Evolutionary conservation across 2,113 vertebrate species (phyloP).

Genomic region (Oryzias celebensis): DNA sequence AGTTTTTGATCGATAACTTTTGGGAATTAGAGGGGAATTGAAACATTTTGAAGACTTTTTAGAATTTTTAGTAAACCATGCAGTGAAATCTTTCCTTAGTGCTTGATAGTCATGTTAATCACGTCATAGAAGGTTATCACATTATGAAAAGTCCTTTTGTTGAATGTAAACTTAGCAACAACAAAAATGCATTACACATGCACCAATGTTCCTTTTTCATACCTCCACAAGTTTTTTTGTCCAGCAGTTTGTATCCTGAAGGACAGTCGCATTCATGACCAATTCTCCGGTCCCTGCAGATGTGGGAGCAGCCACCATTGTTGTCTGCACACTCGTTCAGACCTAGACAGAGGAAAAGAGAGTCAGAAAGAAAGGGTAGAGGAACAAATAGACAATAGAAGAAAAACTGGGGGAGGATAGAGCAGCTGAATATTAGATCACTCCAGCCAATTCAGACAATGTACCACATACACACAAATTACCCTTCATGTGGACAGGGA

Average conservation of each 20-base stretch:
- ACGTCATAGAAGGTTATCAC: too few relatives aligned
- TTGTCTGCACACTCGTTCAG: conserved; percentile 83
- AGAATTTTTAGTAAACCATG: too few relatives aligned
- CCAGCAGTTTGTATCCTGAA: conserved; percentile 90
- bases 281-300: conserved; percentile 90
- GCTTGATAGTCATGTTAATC: too few relatives aligned
- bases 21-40: too few relatives aligned
- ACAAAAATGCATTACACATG: too few relatives aligned
- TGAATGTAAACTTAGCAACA: too few relatives aligned
- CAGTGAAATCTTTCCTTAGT: too few relatives aligned
- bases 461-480: conserved; percentile 21
- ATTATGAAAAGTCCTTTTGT: too few relatives aligned
- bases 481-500: neutral
- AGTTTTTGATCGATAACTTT: too few relatives aligned
- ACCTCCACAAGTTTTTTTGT: conserved; percentile 98
- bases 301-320: conserved; percentile 96
- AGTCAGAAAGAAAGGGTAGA: neutral
- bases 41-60: too few relatives aligned
- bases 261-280: conserved; percentile 94
- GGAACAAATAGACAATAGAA: conserved; percentile 16
- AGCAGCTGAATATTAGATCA: conserved; percentile 26
- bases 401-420: conserved; percentile 4
- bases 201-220: conserved; percentile 28
- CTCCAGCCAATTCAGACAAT: conserved; percentile 1
- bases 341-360: conserved; percentile 45